Conservation (phyloP, 2,797 vertebrate species). For the Siniperca scherzeri region DNA sequence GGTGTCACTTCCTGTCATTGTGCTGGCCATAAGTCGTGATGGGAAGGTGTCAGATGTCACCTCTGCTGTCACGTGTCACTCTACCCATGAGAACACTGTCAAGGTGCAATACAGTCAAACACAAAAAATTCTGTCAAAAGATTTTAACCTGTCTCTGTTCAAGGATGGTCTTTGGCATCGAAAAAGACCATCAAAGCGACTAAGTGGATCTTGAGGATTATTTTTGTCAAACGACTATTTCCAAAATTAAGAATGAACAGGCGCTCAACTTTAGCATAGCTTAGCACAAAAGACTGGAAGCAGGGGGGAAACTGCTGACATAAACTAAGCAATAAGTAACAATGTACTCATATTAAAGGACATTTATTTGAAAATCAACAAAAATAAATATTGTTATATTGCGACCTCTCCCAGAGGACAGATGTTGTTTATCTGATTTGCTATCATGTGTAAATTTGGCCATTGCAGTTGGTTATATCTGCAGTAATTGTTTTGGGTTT, state of each 20-base stretch:
- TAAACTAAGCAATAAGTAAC: not conserved
- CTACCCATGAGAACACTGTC: conserved; percentile 78
- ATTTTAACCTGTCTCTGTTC: not conserved
- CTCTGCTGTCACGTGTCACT: conserved; percentile 80
- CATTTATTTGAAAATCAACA: not conserved
- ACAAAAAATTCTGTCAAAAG: conserved; percentile 2
- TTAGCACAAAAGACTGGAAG: not conserved
- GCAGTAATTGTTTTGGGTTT: not conserved
- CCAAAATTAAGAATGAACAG: not conserved
- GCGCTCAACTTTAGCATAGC: not conserved
- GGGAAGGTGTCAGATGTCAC: conserved; percentile 82
- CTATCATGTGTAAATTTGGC: not conserved
- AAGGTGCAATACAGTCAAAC: conserved; percentile 69
- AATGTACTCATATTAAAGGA: too few species aligned
- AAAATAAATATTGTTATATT: not conserved
- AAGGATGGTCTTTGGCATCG: too few species aligned
- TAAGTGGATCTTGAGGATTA: too few species aligned
- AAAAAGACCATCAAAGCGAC: too few species aligned
- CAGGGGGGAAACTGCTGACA: not conserved
- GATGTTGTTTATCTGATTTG: not conserved
- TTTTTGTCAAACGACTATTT: not conserved
- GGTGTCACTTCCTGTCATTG: conserved; percentile 79
- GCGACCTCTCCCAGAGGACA: not conserved
- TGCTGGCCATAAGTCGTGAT: conserved; percentile 74
- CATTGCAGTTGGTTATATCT: not conserved